These are phyloP conservation scores for Acholoe squamosa DNA, from an alignment of 2,888 invertebrate genomes.

Conservation along the genomic window DNA sequence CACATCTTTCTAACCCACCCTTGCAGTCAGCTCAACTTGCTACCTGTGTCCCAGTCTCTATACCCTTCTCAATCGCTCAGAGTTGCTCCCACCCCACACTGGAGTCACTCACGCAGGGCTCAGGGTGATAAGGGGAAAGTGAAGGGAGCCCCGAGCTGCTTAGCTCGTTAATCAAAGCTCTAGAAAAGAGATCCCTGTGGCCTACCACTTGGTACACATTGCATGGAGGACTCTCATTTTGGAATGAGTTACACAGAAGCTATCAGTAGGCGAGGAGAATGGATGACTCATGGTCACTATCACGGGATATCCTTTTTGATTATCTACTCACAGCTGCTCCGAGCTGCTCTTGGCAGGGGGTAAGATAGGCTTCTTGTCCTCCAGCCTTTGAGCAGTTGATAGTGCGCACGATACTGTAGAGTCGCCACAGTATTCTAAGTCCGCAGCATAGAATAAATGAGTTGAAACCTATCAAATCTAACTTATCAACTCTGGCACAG, in stretches of 20 bases:
- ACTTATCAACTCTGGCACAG: too few relatives aligned
- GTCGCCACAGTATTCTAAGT: too few relatives aligned
- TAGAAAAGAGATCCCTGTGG: not conserved
- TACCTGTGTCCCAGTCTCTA: not conserved
- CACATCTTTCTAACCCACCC: too few relatives aligned
- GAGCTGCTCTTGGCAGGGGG: not conserved
- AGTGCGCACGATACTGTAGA: too few relatives aligned
- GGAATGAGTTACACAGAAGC: not conserved
- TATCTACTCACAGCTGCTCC: too few relatives aligned
- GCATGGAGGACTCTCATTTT: slow-evolving; percentile 8
- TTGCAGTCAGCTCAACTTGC: not conserved
- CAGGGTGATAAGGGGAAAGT: not conserved
- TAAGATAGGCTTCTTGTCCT: not conserved
- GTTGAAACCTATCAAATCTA: too few relatives aligned
- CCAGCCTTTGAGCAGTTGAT: not conserved
- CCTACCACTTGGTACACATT: not conserved
- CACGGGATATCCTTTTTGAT: too few relatives aligned
- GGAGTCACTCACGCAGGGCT: not conserved
- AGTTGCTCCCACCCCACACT: not conserved
- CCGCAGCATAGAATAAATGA: too few relatives aligned
- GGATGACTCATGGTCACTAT: too few relatives aligned
- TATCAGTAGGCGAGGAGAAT: too few relatives aligned
- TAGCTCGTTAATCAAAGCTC: slow-evolving; percentile 3
- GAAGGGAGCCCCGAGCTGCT: not conserved
- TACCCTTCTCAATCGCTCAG: not conserved